phyloP scores from a whole-genome alignment of 2,113 vertebrate species.

The Antechinus flavipes region DNA sequence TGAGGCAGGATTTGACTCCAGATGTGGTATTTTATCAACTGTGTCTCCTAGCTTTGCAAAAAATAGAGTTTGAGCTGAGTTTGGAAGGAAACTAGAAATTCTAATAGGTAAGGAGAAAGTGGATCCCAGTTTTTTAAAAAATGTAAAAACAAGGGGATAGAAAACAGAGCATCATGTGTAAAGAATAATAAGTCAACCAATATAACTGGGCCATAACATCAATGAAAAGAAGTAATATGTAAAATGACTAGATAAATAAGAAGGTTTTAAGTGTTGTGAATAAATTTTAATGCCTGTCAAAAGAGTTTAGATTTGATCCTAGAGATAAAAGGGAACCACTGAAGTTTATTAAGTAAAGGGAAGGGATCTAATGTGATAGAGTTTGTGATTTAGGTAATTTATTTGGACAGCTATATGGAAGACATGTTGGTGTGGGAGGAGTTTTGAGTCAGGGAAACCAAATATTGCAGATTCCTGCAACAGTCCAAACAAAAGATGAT shows the following conservation, averaged over 20 bases:
- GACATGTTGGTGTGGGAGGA: background rate
- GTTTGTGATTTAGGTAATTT: background rate
- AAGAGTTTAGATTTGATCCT: background rate
- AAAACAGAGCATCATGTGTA: too few species aligned
- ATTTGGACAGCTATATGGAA: background rate
- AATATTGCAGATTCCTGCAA: background rate
- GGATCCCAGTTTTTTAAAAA: too few species aligned
- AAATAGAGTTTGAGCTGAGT: too few species aligned
- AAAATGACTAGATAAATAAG: background rate
- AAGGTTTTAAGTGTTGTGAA: background rate
- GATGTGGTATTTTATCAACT: too few species aligned
- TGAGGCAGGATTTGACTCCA: too few species aligned
- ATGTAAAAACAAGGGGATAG: too few species aligned
- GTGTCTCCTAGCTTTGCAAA: too few species aligned
- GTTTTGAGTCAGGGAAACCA: background rate
- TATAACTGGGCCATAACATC: too few species aligned
- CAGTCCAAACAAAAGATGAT: background rate
- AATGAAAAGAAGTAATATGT: background rate
- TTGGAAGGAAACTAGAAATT: too few species aligned
- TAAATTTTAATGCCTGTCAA: too few species aligned
- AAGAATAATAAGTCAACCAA: too few species aligned
- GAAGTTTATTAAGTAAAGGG: background rate
- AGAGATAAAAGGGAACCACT: background rate
- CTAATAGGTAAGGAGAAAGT: too few species aligned
- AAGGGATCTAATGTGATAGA: background rate